A percentile compares a stretch with the other conserved stretches of the same genome.
Conservation (phyloP, 2,797 vertebrate species). For the Limnodromus scolopaceus region DNA sequence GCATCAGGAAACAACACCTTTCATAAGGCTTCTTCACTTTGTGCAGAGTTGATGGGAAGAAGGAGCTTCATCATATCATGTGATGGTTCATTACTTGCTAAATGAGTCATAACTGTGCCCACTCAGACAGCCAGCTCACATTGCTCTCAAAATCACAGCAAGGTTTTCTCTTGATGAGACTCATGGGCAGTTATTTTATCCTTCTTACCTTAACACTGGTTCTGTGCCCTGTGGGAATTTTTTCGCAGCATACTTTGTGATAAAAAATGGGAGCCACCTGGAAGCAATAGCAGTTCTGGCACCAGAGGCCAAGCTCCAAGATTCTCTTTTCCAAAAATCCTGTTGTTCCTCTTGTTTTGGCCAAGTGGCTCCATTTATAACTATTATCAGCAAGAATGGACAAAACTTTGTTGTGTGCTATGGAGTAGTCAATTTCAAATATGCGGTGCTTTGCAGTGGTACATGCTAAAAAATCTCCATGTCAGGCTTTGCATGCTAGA, state of each 20-base stretch:
- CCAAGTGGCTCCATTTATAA: background rate
- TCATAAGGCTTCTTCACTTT: background rate
- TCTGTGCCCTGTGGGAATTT: background rate
- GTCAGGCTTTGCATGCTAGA: background rate
- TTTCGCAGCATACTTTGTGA: background rate
- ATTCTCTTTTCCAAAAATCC: background rate
- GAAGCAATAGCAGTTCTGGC: background rate
- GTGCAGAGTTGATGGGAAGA: background rate
- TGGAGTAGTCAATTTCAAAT: background rate
- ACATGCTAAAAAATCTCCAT: background rate
- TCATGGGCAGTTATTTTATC: background rate
- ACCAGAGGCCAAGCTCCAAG: background rate
- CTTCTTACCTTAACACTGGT: background rate
- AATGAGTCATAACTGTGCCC: background rate
- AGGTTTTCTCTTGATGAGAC: slow-evolving; percentile 3
- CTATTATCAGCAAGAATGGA: background rate
- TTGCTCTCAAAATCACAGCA: slow-evolving; percentile 12
- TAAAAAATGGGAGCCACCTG: background rate
- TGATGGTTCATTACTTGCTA: background rate
- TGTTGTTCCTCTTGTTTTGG: background rate
- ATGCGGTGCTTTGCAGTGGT: background rate
- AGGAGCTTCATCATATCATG: background rate
- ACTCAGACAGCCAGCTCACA: background rate
- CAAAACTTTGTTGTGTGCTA: background rate
- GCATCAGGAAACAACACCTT: background rate